These are phyloP conservation scores for Aphidoletes aphidimyza DNA, from an alignment of 2,888 invertebrate genomes.

Conservation along the genomic window DNA sequence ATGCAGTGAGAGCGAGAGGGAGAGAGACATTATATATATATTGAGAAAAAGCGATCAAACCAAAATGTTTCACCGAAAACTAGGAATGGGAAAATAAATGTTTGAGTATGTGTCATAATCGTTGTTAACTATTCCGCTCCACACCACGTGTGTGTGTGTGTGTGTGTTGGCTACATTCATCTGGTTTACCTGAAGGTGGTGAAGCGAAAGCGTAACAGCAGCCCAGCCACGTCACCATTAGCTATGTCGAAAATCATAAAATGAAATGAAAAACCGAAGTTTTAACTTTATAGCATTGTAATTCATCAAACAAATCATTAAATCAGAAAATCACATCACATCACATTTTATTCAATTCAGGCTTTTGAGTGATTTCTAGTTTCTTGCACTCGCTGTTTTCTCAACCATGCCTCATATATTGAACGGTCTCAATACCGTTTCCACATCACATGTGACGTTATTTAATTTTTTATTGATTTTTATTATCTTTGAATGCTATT, in stretches of 20 bases:
- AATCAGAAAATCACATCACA: conserved; percentile 44
- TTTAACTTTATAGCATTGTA: conserved; percentile 47
- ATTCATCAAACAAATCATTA: conserved; percentile 54
- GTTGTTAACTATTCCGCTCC: conserved; percentile 17
- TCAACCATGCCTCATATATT: background rate
- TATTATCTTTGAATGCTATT: conserved; percentile 53
- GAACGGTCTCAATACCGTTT: no score
- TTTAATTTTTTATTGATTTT: conserved; percentile 48
- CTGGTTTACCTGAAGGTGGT: no score
- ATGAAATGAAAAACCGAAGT: conserved; percentile 25
- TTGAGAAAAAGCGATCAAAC: background rate
- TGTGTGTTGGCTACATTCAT: background rate
- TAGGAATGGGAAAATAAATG: conserved; percentile 43
- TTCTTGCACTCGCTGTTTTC: background rate
- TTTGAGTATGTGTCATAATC: conserved; percentile 50
- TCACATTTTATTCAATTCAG: no score
- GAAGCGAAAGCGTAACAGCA: conserved; percentile 14
- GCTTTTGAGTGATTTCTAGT: background rate
- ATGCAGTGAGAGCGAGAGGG: background rate
- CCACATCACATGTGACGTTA: conserved; percentile 27
- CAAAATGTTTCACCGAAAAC: no score
- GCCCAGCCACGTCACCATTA: background rate
- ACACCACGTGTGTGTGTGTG: background rate
- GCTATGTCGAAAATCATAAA: background rate
- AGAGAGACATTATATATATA: background rate